Conservation (phyloP, 2,888 invertebrate genomes). For the Parnassius mnemosyne region DNA sequence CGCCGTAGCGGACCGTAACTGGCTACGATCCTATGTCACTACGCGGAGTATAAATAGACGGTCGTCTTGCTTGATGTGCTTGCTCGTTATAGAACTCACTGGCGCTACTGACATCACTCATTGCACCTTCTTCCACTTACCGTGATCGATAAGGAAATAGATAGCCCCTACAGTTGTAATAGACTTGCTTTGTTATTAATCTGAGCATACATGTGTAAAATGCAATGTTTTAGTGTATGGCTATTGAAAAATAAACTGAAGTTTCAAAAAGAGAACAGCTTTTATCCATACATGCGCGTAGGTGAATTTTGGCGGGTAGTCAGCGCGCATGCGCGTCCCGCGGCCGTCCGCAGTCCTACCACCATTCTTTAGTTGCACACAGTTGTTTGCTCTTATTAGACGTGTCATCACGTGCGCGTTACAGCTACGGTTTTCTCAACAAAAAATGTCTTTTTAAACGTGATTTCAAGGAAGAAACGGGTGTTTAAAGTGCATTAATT, state of each 20-base stretch:
- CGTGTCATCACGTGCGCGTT: slow-evolving; percentile 44
- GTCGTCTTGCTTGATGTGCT: slow-evolving; percentile 24
- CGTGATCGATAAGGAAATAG: slow-evolving; percentile 12
- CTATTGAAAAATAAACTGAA: slow-evolving; percentile 49
- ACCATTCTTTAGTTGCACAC: slow-evolving; percentile 78
- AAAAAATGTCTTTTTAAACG: slow-evolving; percentile 50
- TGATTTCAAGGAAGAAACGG: slow-evolving; percentile 39
- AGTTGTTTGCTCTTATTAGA: slow-evolving; percentile 42
- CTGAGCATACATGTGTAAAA: neutral
- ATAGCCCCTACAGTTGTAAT: neutral
- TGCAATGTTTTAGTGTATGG: neutral
- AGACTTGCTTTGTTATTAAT: neutral
- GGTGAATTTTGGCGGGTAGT: slow-evolving; percentile 77
- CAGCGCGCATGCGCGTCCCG: slow-evolving; percentile 63
- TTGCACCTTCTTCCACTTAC: slow-evolving; percentile 13
- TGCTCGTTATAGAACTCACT: slow-evolving; percentile 23
- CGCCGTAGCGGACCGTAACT: slow-evolving; percentile 50
- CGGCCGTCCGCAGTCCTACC: slow-evolving; percentile 74
- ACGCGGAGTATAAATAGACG: slow-evolving; percentile 37
- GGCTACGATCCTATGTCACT: slow-evolving; percentile 34
- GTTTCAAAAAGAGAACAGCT: slow-evolving; percentile 58
- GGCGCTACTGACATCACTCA: slow-evolving; percentile 10
- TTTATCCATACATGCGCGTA: slow-evolving; percentile 72
- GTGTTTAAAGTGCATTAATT: slow-evolving; percentile 38
- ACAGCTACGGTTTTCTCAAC: slow-evolving; percentile 55